Base-by-base conservation (phyloP, 2,888 invertebrate genomes). In the Synanthedon myopaeformis region DNA sequence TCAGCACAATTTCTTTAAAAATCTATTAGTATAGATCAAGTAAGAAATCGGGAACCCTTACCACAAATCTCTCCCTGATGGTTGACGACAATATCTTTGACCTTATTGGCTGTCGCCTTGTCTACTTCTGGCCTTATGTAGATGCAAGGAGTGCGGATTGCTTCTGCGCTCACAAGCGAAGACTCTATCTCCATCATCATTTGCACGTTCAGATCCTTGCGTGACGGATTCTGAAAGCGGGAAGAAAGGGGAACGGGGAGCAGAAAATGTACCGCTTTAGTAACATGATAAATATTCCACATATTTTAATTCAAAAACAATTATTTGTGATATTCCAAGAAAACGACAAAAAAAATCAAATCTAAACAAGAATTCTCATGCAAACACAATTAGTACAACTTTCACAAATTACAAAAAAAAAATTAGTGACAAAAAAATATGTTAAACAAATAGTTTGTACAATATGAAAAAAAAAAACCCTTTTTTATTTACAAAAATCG, bases 121-220 rank as follows among this genome's bases (percentile, higher is more conserved):
- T 98, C 97, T 3, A 98, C 92, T 53, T 97, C 97, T 0, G 95
- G 90, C 48, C 92, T 91, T 49, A 97, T 93, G 69, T 89, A 96
- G 54, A 97, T 91, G 61, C 91, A 90, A 0, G 97, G 97, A 62
- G 93, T 89, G 28, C 91, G 89, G 66, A 95, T 91, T 61, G 94
- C 90, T 76, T 96, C 96, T 54, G 93, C 94, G 64, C 93, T 92
- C 19, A 96, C 89, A 54, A 98, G 82, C 0, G 94, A 90, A 59
- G 96, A 94, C 72, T 97, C 96, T 55, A 96, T 94, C 59, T 93
- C 93, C 88, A 95, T 92, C 78, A 97, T 94, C 94, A 99, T 94
- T 75, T 98, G 98, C 56, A 97, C 92, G 69, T 96, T 94, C 59
- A 96, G 91, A 73, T 98, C 98, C 82, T 96, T 93, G 42, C 96